Conservation (phyloP, 2,888 invertebrate species). For the Agrotis ipsilon region DNA sequence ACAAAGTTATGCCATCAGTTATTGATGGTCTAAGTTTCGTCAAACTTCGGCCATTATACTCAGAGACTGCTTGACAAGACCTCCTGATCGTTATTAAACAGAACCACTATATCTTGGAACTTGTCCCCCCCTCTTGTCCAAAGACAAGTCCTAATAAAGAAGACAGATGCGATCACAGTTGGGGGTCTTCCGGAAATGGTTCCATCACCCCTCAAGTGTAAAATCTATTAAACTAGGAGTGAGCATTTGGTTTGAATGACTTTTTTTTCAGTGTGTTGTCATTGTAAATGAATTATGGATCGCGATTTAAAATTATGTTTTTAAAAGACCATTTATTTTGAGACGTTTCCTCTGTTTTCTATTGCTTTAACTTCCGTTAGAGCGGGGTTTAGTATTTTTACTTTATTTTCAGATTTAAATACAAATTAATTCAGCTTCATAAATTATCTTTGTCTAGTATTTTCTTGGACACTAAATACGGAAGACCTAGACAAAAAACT, state of each 20-base stretch:
- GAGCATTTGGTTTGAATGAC: conserved; percentile 78
- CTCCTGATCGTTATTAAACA: conserved; percentile 80
- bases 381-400: not conserved
- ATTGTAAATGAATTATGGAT: conserved; percentile 66
- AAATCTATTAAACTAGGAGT: conserved; percentile 78
- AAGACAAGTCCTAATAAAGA: conserved; percentile 57
- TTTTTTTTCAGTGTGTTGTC: conserved; percentile 74
- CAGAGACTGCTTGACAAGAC: conserved; percentile 77
- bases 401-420: conserved; percentile 1
- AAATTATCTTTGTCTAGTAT: conserved; percentile 6
- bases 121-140: conserved; percentile 43
- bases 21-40: conserved; percentile 82
- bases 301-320: conserved; percentile 27
- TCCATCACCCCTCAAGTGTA: conserved; percentile 67
- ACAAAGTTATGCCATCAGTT: conserved; percentile 79
- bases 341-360: not conserved
- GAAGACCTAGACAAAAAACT: no score
- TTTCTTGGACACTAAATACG: conserved; percentile 1
- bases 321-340: conserved; percentile 18
- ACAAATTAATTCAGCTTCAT: conserved; percentile 16
- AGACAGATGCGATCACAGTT: conserved; percentile 41
- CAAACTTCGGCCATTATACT: conserved; percentile 83
- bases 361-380: conserved; percentile 5
- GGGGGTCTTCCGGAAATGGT: conserved; percentile 70
- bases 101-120: conserved; percentile 74